These are phyloP conservation scores for Burhinus oedicnemus DNA, from an alignment of 2,113 vertebrate genomes.

Conservation along the genomic window DNA sequence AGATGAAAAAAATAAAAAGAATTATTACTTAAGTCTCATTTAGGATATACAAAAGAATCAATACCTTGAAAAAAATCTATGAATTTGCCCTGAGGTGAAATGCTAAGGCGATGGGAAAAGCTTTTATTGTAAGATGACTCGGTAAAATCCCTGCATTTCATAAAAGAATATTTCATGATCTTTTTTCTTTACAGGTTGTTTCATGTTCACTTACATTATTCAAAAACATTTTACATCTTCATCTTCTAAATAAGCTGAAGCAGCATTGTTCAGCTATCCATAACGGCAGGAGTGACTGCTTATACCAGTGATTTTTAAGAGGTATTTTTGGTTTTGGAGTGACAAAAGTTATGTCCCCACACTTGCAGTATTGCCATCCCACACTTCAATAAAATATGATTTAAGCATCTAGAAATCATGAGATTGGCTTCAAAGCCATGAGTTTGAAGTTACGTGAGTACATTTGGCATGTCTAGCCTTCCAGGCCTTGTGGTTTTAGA, in stretches of 20 bases:
- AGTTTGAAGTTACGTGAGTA: not conserved
- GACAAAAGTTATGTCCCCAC: not conserved
- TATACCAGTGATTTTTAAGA: not conserved
- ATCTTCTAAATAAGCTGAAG: not conserved
- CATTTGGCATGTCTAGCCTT: not conserved
- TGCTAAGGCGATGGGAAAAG: constrained; percentile 25
- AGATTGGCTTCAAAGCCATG: not conserved
- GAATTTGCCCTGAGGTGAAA: constrained; percentile 45
- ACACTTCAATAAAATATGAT: not conserved
- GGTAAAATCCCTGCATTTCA: not conserved
- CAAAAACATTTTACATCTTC: not conserved
- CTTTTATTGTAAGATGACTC: not conserved
- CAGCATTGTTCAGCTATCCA: not conserved
- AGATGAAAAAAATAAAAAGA: not conserved
- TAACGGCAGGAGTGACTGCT: not conserved
- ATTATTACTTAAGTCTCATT: constrained; percentile 38
- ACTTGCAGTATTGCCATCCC: not conserved
- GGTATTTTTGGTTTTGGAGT: not conserved
- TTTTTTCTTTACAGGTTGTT: not conserved
- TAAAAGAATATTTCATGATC: not conserved
- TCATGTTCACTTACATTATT: not conserved
- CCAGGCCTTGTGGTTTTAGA: not conserved
- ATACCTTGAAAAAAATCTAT: constrained; percentile 38
- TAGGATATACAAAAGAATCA: constrained; percentile 37
- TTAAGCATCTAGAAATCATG: not conserved